Conservation (phyloP, 53 echinoderm and acorn worm genomes). For the Temnopleurus reevesii region DNA sequence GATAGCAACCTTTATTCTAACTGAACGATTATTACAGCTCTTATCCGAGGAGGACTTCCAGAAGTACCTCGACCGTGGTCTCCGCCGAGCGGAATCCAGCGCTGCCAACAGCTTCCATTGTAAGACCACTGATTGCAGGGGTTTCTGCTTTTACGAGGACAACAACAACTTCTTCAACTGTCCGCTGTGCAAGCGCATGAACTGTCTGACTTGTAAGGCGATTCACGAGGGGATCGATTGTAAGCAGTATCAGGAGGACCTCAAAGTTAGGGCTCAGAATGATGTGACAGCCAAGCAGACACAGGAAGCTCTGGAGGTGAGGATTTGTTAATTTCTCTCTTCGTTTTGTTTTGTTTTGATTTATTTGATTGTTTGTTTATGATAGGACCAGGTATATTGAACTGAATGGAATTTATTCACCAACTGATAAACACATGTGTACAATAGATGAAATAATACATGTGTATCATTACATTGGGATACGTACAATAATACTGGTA, state of each 20-base stretch:
- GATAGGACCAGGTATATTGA: too few species aligned
- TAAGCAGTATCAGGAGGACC: conserved; percentile 92
- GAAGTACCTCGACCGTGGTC: conserved; percentile 79
- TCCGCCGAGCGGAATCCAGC: conserved; percentile 73
- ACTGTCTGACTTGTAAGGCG: conserved; percentile 96
- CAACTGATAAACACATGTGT: too few species aligned
- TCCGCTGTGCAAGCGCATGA: conserved; percentile 75
- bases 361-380: too few species aligned
- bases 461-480: too few species aligned
- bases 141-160: conserved; percentile 97
- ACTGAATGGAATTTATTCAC: too few species aligned
- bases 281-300: conserved; percentile 90
- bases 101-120: conserved; percentile 92
- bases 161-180: conserved; percentile 91
- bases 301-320: conserved; percentile 77
- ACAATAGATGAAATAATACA: too few species aligned
- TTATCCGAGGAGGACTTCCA: conserved; percentile 68
- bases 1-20: too few species aligned
- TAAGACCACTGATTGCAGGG: conserved; percentile 87
- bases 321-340: neutral
- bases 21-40: conserved; percentile 45
- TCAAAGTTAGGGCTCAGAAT: conserved; percentile 75
- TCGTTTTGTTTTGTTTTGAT: neutral
- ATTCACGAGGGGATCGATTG: conserved; percentile 93
- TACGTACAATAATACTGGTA: too few species aligned